phyloP scores from a whole-genome alignment of 2,888 invertebrate species.

The Pheosia tremula region DNA sequence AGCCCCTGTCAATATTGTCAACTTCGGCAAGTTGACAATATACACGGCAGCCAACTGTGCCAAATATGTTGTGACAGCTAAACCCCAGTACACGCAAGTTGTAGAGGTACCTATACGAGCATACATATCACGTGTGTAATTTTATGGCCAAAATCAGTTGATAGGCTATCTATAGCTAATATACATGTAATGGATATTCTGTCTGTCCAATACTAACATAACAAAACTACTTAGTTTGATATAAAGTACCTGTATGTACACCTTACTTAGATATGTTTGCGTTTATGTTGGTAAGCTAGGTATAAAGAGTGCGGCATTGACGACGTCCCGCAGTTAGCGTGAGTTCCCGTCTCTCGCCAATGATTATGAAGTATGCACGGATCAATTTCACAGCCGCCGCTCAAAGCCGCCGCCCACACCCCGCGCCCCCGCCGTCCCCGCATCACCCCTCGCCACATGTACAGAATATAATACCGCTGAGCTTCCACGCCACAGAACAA shows the following conservation, averaged over 20 bases:
- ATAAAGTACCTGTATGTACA: not conserved
- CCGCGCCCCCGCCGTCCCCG: conserved; percentile 18
- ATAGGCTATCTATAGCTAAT: too few species aligned
- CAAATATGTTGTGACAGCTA: not conserved
- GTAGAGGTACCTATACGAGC: not conserved
- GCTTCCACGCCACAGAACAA: conserved; percentile 37
- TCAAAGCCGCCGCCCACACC: conserved; percentile 49
- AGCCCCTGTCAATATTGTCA: conserved; percentile 2
- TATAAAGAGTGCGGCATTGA: conserved; percentile 17
- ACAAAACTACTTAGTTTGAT: too few species aligned
- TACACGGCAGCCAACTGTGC: not conserved
- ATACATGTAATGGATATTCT: not conserved
- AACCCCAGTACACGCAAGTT: not conserved
- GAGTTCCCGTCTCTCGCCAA: conserved; percentile 52
- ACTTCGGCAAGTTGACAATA: too few species aligned
- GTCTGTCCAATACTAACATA: too few species aligned
- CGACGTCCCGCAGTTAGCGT: conserved; percentile 30
- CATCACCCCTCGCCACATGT: conserved; percentile 18
- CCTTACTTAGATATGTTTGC: not conserved
- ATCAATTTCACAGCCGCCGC: conserved; percentile 69
- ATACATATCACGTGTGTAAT: not conserved
- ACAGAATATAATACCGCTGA: conserved; percentile 27
- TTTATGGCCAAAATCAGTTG: not conserved
- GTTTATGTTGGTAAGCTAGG: conserved; percentile 8
- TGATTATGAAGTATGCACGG: conserved; percentile 70